These are phyloP conservation scores for Scaptomyza tumidula DNA, from an alignment of 2,888 invertebrate species.

Conservation along the genomic window DNA sequence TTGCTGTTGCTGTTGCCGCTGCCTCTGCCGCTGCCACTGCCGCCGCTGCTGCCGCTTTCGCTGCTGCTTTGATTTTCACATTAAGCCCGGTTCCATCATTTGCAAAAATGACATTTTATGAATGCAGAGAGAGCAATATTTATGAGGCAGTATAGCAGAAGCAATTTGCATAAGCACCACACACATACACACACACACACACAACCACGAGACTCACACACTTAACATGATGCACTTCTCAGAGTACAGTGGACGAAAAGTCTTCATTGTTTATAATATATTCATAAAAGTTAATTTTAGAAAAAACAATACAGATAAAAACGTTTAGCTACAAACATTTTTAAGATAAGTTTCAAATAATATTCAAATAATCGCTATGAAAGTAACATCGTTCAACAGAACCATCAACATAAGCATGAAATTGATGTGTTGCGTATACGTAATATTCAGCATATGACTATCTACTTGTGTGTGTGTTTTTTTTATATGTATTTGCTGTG, in stretches of 20 bases:
- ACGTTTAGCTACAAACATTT: too few relatives aligned
- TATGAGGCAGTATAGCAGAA: slow-evolving; percentile 15
- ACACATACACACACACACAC: slow-evolving; percentile 6
- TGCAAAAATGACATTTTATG: slow-evolving; percentile 45
- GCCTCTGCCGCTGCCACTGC: slow-evolving; percentile 14
- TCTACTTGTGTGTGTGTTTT: not conserved
- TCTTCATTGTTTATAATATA: slow-evolving; percentile 4
- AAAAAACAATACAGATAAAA: not conserved
- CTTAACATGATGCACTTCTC: not conserved
- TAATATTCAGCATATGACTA: not conserved
- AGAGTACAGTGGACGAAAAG: slow-evolving; percentile 2
- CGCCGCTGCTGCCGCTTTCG: not conserved
- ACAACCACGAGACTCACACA: not conserved
- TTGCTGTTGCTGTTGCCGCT: too few relatives aligned
- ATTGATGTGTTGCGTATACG: not conserved
- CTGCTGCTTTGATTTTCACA: slow-evolving; percentile 51
- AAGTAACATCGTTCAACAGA: not conserved
- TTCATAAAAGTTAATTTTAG: not conserved
- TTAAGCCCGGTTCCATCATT: slow-evolving; percentile 54
- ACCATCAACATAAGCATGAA: not conserved
- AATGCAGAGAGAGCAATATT: slow-evolving; percentile 14
- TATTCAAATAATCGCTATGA: too few relatives aligned
- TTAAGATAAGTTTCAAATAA: too few relatives aligned
- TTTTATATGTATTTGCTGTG: not conserved
- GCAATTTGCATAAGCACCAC: slow-evolving; percentile 44